Base-by-base conservation (phyloP, 2,888 invertebrate genomes). In the Sussaba pulchella region DNA sequence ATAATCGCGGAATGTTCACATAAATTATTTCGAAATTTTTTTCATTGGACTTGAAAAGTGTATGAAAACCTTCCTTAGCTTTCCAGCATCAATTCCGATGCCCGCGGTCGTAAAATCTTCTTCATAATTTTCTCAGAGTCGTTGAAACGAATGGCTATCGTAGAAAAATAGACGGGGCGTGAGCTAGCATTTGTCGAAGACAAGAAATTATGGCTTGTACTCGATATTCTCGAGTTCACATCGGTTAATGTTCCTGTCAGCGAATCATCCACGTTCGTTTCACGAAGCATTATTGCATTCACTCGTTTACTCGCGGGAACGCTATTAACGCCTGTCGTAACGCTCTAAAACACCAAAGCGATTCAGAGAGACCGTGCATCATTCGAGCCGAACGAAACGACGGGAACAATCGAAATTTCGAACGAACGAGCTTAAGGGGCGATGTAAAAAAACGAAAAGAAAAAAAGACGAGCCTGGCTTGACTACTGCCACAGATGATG, bases 291-390 rank as follows among this genome's bases (percentile, higher is more conserved):
- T 64, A 64, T 52, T 14, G 9, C 54, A 24, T 41, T 69, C 64
- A 31, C 64, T 54, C 57, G 57, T 50, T 59, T 17, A 50, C 59
- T 70, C n/a, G 24, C 47, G 14, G 39, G 69, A 43, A 43, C n/a
- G 61, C 24, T 69, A 64, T 71, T 72, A 71, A 71, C 39, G 74
- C 4, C 73, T 76, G 75, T 84, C 85, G 91, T 89, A 90, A 91
- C 91, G 91, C 91, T 91, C 91, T 90, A 80, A 89, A 91, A 91
- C 87, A 70, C 84, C 50, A 80, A n/a, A 45, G 50, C 80, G 72
- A 57, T 72, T 57, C 70, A 36, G 43, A 66, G 66, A 31, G 66
- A 47, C 36, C 47, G 72, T 71, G 67, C 78, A 77, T 70, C 79
- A 50, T 73, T 82, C 76, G 61, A 78, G 83, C 69, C 52, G 78